These are phyloP conservation scores for Apodemus sylvaticus DNA, from an alignment of 2,113 vertebrate genomes.

Conservation along the genomic window DNA sequence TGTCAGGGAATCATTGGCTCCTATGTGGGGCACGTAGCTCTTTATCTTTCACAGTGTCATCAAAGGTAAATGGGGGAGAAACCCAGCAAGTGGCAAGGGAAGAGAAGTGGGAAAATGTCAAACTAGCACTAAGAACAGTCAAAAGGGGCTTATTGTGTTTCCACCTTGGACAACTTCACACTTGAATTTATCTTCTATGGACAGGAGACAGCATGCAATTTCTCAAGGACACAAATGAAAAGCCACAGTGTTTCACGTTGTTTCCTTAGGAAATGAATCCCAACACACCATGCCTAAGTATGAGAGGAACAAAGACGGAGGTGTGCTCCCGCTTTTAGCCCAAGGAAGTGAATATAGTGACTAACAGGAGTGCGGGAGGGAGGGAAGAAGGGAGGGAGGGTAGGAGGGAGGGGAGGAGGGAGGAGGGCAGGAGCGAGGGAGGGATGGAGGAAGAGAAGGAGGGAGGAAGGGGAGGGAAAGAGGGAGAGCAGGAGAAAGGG, in stretches of 20 bases:
- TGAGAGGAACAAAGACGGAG: slow-evolving; percentile 75
- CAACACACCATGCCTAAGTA: slow-evolving; percentile 74
- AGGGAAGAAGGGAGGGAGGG: background rate
- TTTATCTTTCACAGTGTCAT: slow-evolving; percentile 78
- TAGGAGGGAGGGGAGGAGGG: background rate
- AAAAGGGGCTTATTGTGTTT: slow-evolving; percentile 77
- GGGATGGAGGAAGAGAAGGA: too few relatives aligned
- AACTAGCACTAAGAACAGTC: slow-evolving; percentile 61
- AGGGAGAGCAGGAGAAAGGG: background rate
- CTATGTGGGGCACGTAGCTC: slow-evolving; percentile 63
- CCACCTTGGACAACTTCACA: slow-evolving; percentile 69
- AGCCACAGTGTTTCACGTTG: slow-evolving; percentile 74
- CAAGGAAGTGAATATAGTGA: slow-evolving; percentile 70
- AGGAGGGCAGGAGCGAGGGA: background rate
- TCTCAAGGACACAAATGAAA: slow-evolving; percentile 83
- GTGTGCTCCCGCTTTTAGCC: slow-evolving; percentile 70
- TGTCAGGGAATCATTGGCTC: slow-evolving; percentile 76
- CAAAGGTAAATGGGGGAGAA: slow-evolving; percentile 50
- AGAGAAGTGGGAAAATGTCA: slow-evolving; percentile 14
- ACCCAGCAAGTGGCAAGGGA: slow-evolving; percentile 70
- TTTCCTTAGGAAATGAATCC: slow-evolving; percentile 80
- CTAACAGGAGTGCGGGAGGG: background rate
- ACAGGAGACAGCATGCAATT: slow-evolving; percentile 80
- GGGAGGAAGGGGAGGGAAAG: too few relatives aligned
- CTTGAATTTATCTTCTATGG: slow-evolving; percentile 81